A percentile compares a stretch with the other conserved stretches of the same genome.
Conservation (phyloP, 64 coral and sea anemone genomes). For the Trachythela sp. region DNA sequence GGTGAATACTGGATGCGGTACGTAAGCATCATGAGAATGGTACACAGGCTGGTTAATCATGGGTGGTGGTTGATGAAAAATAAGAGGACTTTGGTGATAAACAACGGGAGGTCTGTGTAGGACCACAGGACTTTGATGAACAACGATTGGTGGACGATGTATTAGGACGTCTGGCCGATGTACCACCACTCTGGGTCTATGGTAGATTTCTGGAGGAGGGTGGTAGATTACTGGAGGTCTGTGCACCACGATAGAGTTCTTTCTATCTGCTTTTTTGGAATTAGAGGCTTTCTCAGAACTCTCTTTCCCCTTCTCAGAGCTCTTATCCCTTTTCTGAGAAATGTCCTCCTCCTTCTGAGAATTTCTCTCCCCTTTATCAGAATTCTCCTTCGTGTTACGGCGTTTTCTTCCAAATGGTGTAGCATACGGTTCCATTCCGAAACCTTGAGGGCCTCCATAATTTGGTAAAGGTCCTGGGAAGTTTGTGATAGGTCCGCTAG, state of each 20-base stretch:
- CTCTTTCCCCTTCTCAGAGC: not conserved
- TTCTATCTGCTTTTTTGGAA: constrained; percentile 59
- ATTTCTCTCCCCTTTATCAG: not conserved
- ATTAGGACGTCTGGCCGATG: constrained; percentile 85
- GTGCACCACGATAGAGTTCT: constrained; percentile 83
- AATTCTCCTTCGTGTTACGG: not conserved
- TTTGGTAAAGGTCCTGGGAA: constrained; percentile 42
- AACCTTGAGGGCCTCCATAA: not conserved
- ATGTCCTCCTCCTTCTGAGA: not conserved
- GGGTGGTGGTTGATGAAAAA: constrained; percentile 94
- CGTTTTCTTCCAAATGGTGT: not conserved
- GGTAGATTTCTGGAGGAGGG: constrained; percentile 91
- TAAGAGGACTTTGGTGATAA: constrained; percentile 77
- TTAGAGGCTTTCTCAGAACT: constrained; percentile 21
- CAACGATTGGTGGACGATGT: constrained; percentile 82
- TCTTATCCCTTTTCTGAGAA: not conserved
- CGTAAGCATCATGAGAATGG: constrained; percentile 78
- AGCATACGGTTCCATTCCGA: not conserved
- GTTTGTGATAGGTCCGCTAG: constrained; percentile 72
- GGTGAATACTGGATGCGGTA: constrained; percentile 61
- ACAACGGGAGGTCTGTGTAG: constrained; percentile 87
- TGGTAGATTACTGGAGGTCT: constrained; percentile 92
- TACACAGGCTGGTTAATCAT: constrained; percentile 68
- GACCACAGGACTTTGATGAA: constrained; percentile 83
- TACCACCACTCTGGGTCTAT: constrained; percentile 74